Base-by-base conservation (phyloP, 2,888 invertebrate species). In the Morpho achilles region DNA sequence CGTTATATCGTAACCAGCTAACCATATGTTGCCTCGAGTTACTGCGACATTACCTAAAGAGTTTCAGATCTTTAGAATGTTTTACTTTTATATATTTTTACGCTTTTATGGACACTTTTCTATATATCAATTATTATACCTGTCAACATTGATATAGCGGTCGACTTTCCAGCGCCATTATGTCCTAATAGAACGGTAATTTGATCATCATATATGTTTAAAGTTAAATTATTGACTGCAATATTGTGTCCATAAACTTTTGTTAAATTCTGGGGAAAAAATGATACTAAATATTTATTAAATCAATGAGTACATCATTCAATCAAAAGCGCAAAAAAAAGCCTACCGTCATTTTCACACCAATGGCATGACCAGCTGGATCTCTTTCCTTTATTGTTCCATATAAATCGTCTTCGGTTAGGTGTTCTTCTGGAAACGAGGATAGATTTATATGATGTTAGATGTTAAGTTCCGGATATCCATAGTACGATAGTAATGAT, bases 121-220 rank as follows among this genome's bases (percentile, higher is more conserved):
- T 32, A 32, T 32, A 32, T 32, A 32, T 32, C 32, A 32, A 32
- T 32, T 5, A 32, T 32, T 5, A 5, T 71, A 93, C 94, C 98
- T 45, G 97, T 97, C 48, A 98, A 84, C 95, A 98, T 97, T 0
- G 96, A 96, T 92, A 98, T 97, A 1, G 97, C 97, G 0, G 98
- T 98, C 0, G 97, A 97, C 88, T 98, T 98, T 8, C 98, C 98
- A 52, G 98, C 98, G 3, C 98, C 98, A 73, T 97, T 97, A 71
- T 91, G 91, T 0, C 91, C 91, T 7, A 91, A 74, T 44, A 91
- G 67, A 0, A 96, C 96, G 0, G 97, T 97, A 63, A 98, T 97
- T 86, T 98, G 97, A 62, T 95, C 94, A 74, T 96, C 94, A 75
- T 95, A 98, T 92, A 98, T 95, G 70, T 96, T 96, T 61, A 97